Base-by-base conservation (phyloP, 2,888 invertebrate species). In the Philereme vetulata region DNA sequence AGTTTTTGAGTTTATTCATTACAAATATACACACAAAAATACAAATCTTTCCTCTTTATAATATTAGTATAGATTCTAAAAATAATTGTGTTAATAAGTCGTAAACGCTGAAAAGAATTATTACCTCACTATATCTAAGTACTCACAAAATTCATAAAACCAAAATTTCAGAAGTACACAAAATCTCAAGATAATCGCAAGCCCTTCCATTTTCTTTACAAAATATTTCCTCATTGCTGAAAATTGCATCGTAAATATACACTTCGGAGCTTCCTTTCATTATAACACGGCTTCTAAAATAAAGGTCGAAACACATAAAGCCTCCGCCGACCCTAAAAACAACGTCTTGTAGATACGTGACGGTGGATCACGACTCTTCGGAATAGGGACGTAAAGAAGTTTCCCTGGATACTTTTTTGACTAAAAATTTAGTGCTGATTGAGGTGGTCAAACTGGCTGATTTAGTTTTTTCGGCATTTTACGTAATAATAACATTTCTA, bases 311-410 rank as follows among this genome's bases (percentile, higher is more conserved):
- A 68, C 62, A 67, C 66, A 65, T 75, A 73, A 76, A 74, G 73
- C 74, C 72, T 75, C 66, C 68, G 70, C 71, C 69, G 72, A 68
- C 69, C 76, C 75, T 76, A 77, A 77, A 77, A 78, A 72, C 74
- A 54, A 70, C 71, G 76, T 76, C 75, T 78, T 73, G 72, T 75
- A 67, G 68, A 72, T 76, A 77, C 77, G 76, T 78, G 79, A 74
- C 72, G 74, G 68, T 64, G 62, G 55, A 52, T 64, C 63, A 62
- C 64, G 62, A 64, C 56, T 43, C 49, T 61, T 62, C n/a, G 34
- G 47, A 53, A 56, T 51, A 57, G 54, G 57, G 54, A 57, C 43
- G 57, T 57, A 56, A 57, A 50, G 11, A 53, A 57, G 10, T 49
- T 48, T 49, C 6, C n/a, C 9, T 32, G 1, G 21, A 21, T 21